These are phyloP conservation scores for Scaptomyza reducta DNA, from an alignment of 2,888 invertebrate genomes.

Conservation along the genomic window DNA sequence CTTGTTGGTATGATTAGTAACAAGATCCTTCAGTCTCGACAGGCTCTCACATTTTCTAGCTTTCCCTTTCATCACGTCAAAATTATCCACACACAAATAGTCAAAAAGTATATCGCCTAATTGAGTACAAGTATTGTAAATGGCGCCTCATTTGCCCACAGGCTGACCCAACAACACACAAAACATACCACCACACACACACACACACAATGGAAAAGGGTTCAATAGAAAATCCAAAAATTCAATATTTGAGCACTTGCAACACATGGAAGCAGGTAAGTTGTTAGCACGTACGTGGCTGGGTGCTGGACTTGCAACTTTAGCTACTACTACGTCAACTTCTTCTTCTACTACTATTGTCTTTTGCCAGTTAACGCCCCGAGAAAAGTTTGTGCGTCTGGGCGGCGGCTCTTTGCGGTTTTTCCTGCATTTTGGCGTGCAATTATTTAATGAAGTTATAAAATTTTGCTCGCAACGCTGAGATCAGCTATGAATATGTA, in stretches of 20 bases:
- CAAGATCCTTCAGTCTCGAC: background rate
- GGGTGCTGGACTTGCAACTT: slow-evolving; percentile 15
- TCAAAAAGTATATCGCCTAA: slow-evolving; percentile 47
- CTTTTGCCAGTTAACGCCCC: slow-evolving; percentile 73
- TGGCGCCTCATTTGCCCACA: slow-evolving; percentile 62
- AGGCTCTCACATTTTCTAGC: slow-evolving; percentile 4
- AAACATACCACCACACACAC: slow-evolving; percentile 5
- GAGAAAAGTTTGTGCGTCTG: slow-evolving; percentile 54
- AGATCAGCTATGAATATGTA: slow-evolving; percentile 59
- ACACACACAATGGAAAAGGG: slow-evolving; percentile 28
- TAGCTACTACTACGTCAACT: background rate
- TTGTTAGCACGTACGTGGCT: slow-evolving; percentile 28
- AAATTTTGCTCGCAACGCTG: slow-evolving; percentile 63
- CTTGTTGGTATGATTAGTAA: background rate
- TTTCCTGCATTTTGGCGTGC: slow-evolving; percentile 70
- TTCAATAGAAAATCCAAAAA: slow-evolving; percentile 76
- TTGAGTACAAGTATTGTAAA: slow-evolving; percentile 66
- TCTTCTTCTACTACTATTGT: slow-evolving; percentile 26
- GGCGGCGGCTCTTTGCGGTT: slow-evolving; percentile 53
- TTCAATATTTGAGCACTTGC: slow-evolving; percentile 75
- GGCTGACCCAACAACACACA: slow-evolving; percentile 54
- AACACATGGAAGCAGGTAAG: slow-evolving; percentile 41
- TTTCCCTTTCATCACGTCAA: slow-evolving; percentile 25
- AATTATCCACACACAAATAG: slow-evolving; percentile 7
- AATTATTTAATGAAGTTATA: slow-evolving; percentile 81